Base-by-base conservation (phyloP, 2,888 invertebrate species). In the Torymus aiolomorphi region DNA sequence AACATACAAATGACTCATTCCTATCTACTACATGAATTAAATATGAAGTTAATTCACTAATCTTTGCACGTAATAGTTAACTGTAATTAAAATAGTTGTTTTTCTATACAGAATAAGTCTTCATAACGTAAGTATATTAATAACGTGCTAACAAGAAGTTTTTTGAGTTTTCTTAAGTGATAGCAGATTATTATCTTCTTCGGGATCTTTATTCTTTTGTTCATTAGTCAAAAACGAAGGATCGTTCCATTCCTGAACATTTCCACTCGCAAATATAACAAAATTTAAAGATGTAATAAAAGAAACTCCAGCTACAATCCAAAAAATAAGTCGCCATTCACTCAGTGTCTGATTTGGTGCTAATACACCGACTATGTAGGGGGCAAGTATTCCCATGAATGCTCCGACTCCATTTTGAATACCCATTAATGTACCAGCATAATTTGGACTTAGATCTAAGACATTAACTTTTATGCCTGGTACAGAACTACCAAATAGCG, bases 211-310 rank as follows among this genome's bases (percentile, higher is more conserved):
- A 1, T 65, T 61, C 2, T 59, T 63, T 13, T 56, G 10, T 20
- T 67, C 18, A 12, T 59, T 31, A 0, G 10, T 59, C 8, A 57
- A 24, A 12, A 16, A 20, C 11, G 2, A 11, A 2, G 92, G 91
- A 81, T 94, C 92, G 83, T 96, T 95, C 95, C 95, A 96, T 88
- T 93, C 92, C 81, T 94, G 94, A 75, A 94, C 92, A 65, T 95
- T 94, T 0, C 94, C 95, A 81, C 94, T 93, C 0, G 94, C 95
- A 88, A 93, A 94, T 10, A 94, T 82, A 11, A 94, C 84, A 89
- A 94, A 96, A 13, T 95, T 86, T 0, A 94, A 74, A 84, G 94
- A 94, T 10, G 95, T 94, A 2, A 92, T 78, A 0, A 93, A 90
- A 78, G 95, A 92, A 1, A 95, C 92, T 0, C 88, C 93, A 16